A percentile compares a stretch with the other conserved stretches of the same genome.
Conservation (phyloP, 1,140 invertebrate genomes). For the Nomia melanderi region DNA sequence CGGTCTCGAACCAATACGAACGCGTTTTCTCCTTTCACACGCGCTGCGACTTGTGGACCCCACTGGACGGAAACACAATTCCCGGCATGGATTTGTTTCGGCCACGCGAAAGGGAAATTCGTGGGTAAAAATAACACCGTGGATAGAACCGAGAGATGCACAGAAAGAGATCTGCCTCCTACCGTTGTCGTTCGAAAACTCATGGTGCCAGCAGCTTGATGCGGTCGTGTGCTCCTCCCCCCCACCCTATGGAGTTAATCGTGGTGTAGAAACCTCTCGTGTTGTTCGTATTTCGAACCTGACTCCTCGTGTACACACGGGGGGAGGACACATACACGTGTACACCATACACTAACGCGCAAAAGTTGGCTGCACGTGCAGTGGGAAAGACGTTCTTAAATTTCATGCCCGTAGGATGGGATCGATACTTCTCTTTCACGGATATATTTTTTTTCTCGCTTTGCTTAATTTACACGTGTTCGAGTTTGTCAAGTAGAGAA, state of each 20-base stretch:
- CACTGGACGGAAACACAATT: not conserved
- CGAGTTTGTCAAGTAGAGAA: not conserved
- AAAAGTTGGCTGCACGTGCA: conserved; percentile 13
- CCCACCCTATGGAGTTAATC: conserved; percentile 36
- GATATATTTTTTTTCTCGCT: not conserved
- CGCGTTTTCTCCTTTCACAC: conserved; percentile 28
- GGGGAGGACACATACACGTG: not conserved
- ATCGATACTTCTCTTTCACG: not conserved
- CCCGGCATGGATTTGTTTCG: not conserved
- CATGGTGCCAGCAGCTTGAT: conserved; percentile 57
- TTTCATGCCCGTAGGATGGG: not conserved
- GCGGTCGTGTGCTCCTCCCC: conserved; percentile 49
- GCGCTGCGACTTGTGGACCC: not conserved
- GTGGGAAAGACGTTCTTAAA: conserved; percentile 7
- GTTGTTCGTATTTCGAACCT: conserved; percentile 48
- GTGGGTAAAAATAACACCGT: conserved; percentile 13
- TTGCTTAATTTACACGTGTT: not conserved
- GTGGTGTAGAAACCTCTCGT: conserved; percentile 44
- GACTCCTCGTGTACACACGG: conserved; percentile 31
- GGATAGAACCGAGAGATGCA: not conserved
- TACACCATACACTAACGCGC: not conserved
- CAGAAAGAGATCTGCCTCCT: conserved; percentile 54
- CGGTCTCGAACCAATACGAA: not conserved
- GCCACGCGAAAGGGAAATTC: conserved; percentile 1
- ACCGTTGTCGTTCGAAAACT: conserved; percentile 66